Evolutionary conservation across 2,797 vertebrate species (phyloP).

Genomic region (Pseudomugil tenellus): DNA sequence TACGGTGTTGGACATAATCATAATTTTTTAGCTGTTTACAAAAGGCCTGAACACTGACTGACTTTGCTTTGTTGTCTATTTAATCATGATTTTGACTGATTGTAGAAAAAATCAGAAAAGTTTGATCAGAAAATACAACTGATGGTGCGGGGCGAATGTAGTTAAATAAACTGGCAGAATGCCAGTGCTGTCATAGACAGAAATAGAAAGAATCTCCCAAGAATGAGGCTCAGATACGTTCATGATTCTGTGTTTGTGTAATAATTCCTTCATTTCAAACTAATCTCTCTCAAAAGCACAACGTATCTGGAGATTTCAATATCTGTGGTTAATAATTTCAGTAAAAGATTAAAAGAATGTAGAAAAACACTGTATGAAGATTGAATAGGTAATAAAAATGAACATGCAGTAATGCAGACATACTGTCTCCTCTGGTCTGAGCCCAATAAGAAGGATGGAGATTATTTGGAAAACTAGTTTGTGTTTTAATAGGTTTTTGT

Average conservation of each 20-base stretch:
- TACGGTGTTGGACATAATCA: too few species aligned
- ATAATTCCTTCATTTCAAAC: not conserved
- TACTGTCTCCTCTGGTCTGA: not conserved
- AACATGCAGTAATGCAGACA: not conserved
- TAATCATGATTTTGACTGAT: too few species aligned
- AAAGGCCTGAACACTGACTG: too few species aligned
- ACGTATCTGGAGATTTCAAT: not conserved
- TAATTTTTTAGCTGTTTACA: too few species aligned
- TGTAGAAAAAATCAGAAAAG: too few species aligned
- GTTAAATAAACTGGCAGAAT: too few species aligned
- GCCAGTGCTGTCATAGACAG: not conserved
- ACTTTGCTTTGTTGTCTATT: too few species aligned
- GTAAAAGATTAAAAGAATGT: not conserved
- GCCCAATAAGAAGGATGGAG: not conserved
- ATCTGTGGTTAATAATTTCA: not conserved
- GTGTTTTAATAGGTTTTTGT: not conserved
- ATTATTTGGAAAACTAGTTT: not conserved
- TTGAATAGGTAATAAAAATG: not conserved
- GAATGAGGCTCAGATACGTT: not conserved
- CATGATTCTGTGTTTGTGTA: not conserved
- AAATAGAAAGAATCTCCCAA: not conserved
- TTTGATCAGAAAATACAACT: too few species aligned
- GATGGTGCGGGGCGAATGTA: too few species aligned
- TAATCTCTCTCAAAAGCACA: not conserved
- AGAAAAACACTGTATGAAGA: not conserved